A percentile compares a stretch with the other conserved stretches of the same genome.
Evolutionary conservation across 2,888 invertebrate genomes (phyloP).

Genomic region (Eumerus sabulonum): DNA sequence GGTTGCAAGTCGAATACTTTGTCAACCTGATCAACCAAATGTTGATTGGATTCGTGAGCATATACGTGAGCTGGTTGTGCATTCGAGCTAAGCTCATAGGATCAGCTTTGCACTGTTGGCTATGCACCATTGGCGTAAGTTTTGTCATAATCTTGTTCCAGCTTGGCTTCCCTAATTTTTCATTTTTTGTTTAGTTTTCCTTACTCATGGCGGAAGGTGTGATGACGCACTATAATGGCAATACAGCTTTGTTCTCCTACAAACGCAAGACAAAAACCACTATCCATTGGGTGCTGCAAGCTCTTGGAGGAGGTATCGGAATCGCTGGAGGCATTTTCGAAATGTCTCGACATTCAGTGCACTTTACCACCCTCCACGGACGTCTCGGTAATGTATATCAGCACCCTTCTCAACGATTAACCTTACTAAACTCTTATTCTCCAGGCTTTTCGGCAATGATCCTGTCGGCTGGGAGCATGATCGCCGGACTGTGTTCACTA

Average conservation of each 20-base stretch:
- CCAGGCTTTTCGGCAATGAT: slow-evolving; percentile 75
- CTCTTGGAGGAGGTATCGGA: slow-evolving; percentile 74
- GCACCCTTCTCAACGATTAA: not conserved
- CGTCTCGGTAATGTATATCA: slow-evolving; percentile 71
- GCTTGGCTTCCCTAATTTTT: not conserved
- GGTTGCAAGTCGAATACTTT: slow-evolving; percentile 58
- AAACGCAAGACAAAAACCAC: slow-evolving; percentile 75
- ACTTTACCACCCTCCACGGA: slow-evolving; percentile 73
- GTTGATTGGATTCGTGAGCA: slow-evolving; percentile 76
- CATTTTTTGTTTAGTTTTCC: slow-evolving; percentile 72
- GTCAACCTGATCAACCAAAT: slow-evolving; percentile 75
- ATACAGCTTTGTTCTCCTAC: slow-evolving; percentile 73
- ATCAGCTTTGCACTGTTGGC: slow-evolving; percentile 75
- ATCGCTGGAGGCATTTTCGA: slow-evolving; percentile 75
- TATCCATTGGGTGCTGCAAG: slow-evolving; percentile 76
- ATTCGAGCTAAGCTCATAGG: slow-evolving; percentile 71
- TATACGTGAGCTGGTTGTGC: slow-evolving; percentile 75
- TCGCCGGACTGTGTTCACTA: slow-evolving; percentile 74
- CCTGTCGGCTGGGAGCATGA: slow-evolving; percentile 74
- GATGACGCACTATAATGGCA: slow-evolving; percentile 75
- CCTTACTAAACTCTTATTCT: not conserved
- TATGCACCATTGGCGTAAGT: slow-evolving; percentile 77
- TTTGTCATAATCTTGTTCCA: not conserved
- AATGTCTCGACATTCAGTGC: slow-evolving; percentile 73
- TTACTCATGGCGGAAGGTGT: slow-evolving; percentile 77